Percentiles rank a stretch among this genome's conserved stretches.
Conservation (phyloP, 2,113 vertebrate genomes). For the Bettongia penicillata region DNA sequence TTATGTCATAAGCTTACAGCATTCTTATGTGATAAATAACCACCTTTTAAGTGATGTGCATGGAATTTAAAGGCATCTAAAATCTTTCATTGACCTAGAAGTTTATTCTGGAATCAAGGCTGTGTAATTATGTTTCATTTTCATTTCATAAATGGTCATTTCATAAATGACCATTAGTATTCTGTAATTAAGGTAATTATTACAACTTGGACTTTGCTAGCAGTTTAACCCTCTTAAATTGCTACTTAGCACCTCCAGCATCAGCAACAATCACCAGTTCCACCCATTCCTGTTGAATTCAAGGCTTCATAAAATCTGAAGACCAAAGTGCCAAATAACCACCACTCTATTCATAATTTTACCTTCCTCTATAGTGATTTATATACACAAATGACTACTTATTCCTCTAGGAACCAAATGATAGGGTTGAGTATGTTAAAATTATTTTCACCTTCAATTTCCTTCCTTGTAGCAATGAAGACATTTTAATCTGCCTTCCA, state of each 20-base stretch:
- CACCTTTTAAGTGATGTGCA: not conserved
- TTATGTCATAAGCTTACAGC: not conserved
- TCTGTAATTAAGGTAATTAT: not conserved
- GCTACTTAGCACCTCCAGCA: not conserved
- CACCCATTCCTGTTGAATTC: not conserved
- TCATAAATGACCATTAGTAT: not conserved
- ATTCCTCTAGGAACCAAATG: constrained; percentile 16
- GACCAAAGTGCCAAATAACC: not conserved
- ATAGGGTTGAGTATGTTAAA: not conserved
- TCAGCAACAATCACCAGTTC: not conserved
- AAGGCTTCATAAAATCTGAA: not conserved
- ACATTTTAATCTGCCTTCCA: not conserved
- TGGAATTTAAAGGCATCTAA: not conserved
- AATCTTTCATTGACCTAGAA: not conserved
- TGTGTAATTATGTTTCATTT: not conserved
- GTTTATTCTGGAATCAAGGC: not conserved
- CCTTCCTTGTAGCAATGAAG: not conserved
- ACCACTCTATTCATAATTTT: not conserved
- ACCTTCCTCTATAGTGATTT: not conserved
- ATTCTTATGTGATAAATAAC: not conserved
- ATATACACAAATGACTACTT: not conserved
- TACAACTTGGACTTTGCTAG: not conserved
- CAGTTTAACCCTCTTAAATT: not conserved
- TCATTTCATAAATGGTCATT: too few species aligned
- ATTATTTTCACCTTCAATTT: not conserved